These are phyloP conservation scores for Daubentonia madagascariensis DNA, from an alignment of 2,113 vertebrate genomes.

Conservation along the genomic window DNA sequence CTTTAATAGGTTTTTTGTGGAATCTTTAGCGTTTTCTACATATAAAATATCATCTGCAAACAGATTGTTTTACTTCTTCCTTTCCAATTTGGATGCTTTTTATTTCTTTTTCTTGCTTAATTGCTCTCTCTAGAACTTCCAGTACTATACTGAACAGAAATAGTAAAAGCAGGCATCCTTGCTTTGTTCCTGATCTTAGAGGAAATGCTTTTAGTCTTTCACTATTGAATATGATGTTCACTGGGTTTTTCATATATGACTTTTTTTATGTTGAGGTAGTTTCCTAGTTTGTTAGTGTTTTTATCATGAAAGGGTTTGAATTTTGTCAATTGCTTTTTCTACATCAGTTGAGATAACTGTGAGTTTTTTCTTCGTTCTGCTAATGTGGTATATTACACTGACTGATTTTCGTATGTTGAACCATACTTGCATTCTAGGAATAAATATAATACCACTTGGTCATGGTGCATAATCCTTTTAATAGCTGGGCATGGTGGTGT, in stretches of 20 bases:
- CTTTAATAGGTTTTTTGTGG: no score
- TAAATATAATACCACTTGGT: background rate
- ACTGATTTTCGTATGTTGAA: background rate
- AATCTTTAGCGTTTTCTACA: no score
- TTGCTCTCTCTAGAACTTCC: no score
- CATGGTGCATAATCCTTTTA: background rate
- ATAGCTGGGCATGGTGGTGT: no score
- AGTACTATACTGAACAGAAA: no score
- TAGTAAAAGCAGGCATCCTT: background rate
- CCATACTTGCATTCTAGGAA: background rate
- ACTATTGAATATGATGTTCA: background rate
- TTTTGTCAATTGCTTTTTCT: no score
- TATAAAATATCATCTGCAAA: background rate
- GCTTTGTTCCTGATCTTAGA: background rate
- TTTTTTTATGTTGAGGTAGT: background rate
- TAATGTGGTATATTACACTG: background rate
- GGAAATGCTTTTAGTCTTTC: background rate
- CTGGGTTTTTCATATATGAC: background rate
- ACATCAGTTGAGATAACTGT: background rate
- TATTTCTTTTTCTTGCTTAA: no score
- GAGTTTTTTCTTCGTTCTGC: background rate
- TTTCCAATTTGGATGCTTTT: background rate
- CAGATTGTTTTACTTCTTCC: background rate
- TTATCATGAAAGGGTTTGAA: background rate
- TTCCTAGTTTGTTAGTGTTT: background rate